Percentiles rank a stretch among this genome's conserved stretches.
Evolutionary conservation across 2,113 vertebrate genomes (phyloP).

Genomic region (Urocitellus parryii): DNA sequence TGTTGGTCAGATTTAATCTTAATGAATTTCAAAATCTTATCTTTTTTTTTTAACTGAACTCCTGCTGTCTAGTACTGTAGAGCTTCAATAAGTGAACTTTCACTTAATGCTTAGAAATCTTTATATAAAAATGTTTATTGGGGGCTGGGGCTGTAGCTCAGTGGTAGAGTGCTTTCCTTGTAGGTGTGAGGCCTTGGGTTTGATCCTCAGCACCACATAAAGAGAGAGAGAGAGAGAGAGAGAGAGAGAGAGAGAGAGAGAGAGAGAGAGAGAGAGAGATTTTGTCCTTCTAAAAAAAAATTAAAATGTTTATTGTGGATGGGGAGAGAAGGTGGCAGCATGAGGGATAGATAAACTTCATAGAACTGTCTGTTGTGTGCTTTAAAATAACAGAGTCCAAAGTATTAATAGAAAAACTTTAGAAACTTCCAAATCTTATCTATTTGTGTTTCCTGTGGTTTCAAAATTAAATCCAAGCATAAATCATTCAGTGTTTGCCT

Average conservation of each 20-base stretch:
- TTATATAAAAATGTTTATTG: background rate
- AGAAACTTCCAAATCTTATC: conserved; percentile 35
- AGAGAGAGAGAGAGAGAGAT: too few species aligned
- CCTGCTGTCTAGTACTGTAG: background rate
- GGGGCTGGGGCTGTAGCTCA: too few species aligned
- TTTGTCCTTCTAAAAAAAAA: too few species aligned
- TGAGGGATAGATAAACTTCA: background rate
- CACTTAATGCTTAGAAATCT: conserved; percentile 13
- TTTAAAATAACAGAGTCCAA: conserved; percentile 22
- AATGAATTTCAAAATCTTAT: conserved; percentile 55
- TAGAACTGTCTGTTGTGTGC: background rate
- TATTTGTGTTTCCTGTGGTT: conserved; percentile 55
- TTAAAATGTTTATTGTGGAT: background rate
- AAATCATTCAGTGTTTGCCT: conserved; percentile 37
- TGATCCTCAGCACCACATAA: too few species aligned
- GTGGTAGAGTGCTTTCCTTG: too few species aligned
- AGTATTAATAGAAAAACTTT: conserved; percentile 55
- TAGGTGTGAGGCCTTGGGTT: too few species aligned
- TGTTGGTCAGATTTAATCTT: conserved; percentile 57
- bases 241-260: too few species aligned
- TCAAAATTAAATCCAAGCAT: conserved; percentile 65
- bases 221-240: too few species aligned
- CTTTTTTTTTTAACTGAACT: background rate
- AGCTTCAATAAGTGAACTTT: conserved; percentile 36
- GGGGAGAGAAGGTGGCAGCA: background rate